A percentile compares a stretch with the other conserved stretches of the same genome.
Conservation (phyloP, 2,797 vertebrate species). For the Emydoidea blandingii region DNA sequence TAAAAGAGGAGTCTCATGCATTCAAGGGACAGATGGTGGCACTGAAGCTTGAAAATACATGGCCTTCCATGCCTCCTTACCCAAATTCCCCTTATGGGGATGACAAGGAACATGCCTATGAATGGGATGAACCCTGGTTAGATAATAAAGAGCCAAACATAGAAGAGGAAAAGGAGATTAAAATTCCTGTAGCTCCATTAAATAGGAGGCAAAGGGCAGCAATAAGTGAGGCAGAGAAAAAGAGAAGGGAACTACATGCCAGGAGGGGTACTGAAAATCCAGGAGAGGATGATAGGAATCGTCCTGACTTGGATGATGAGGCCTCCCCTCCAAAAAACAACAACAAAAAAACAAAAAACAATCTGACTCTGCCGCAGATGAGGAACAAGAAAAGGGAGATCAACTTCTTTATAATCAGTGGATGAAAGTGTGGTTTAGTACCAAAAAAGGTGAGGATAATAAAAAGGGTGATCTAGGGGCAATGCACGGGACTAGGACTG, state of each 20-base stretch:
- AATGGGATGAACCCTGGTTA: background rate
- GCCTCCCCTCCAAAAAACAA: background rate
- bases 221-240: background rate
- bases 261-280: background rate
- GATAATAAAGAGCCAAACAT: background rate
- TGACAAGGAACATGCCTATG: background rate
- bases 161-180: background rate
- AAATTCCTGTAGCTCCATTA: background rate
- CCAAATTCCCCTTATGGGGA: background rate
- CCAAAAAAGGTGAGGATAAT: background rate
- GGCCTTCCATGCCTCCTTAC: background rate
- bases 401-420: no score
- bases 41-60: background rate
- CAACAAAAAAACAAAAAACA: no score
- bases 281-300: background rate
- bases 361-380: background rate
- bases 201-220: background rate
- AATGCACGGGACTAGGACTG: background rate
- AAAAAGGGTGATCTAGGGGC: background rate
- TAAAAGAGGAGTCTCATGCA: background rate
- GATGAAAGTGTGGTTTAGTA: background rate
- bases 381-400: background rate
- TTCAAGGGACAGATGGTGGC: background rate
- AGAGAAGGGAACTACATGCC: background rate
- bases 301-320: background rate